Evolutionary conservation across 2,888 invertebrate genomes (phyloP), one percentile per base, ranked within the genome.

Genomic region (Capitulum mitella): DNA sequence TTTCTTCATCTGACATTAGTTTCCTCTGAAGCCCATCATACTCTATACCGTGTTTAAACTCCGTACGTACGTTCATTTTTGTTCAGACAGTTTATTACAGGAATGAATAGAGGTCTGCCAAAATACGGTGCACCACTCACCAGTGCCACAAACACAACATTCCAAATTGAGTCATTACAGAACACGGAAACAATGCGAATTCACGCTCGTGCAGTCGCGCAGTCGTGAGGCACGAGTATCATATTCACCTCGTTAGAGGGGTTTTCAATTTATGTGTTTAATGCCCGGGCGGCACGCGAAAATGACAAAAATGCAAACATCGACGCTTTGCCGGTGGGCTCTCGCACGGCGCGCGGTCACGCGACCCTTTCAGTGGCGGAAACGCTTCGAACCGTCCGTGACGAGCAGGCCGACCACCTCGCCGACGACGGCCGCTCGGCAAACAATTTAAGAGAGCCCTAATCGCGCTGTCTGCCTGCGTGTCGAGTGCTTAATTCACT

Each of bases 241-340:
- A n/a, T 58, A 29, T 58, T 58, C 70, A 70, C 70, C 37, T 40
- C 70, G 70, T 40, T 40, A 22, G 26, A 19, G 29, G 37, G 22
- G 22, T 29, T 70, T 37, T 70, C 70, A 70, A 70, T 70, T 70
- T 26, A 26, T 16, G 26, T 26, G 40, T 12, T 12, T 70, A 12
- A 70, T 70, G 70, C 16, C 22, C 37, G 26, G 16, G 26, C 40
- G 12, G 16, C 70, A 70, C 40, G 70, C 70, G 70, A 70, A 70
- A 70, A 70, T 70, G 70, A 70, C 70, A 70, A 70, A 70, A 70
- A 70, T 22, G 70, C 40, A 70, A 70, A 70, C 70, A 70, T 12
- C 19, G 26, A 10, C 70, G 40, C 70, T 40, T 40, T 64, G 34
- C 64, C 5, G 64, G 61, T 10, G 34, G 70, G 70, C 26, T 70